Percentiles rank a stretch among this genome's conserved stretches.
These are phyloP conservation scores for Babylonia areolata DNA, from an alignment of 1,140 invertebrate species.

Conservation along the genomic window DNA sequence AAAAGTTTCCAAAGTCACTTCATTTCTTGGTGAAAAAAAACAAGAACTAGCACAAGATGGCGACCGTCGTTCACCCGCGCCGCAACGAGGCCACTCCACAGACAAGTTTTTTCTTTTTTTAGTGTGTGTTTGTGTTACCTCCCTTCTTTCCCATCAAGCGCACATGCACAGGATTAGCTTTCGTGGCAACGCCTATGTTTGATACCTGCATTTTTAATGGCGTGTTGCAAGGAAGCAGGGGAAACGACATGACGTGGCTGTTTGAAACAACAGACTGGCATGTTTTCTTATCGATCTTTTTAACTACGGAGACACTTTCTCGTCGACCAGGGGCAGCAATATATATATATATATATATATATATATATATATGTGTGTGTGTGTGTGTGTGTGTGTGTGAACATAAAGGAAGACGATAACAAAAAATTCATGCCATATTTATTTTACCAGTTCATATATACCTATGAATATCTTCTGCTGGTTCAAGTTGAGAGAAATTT, in stretches of 20 bases:
- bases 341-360: too few relatives aligned
- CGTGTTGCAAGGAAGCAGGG: background rate
- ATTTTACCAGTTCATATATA: too few relatives aligned
- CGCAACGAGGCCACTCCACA: constrained; percentile 40
- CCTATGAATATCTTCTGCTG: too few relatives aligned
- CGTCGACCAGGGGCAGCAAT: too few relatives aligned
- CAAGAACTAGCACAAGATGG: constrained; percentile 58
- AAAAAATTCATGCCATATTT: too few relatives aligned
- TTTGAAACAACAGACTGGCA: background rate
- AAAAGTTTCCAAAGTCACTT: constrained; percentile 18
- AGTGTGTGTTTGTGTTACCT: too few relatives aligned
- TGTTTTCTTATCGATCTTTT: background rate
- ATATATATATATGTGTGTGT: too few relatives aligned
- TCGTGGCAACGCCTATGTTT: background rate
- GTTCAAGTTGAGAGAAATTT: too few relatives aligned
- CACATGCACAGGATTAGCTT: background rate
- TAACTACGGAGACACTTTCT: too few relatives aligned
- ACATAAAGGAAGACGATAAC: too few relatives aligned
- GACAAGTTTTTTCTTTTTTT: background rate
- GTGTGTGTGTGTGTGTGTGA: too few relatives aligned
- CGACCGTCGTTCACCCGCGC: constrained; percentile 56
- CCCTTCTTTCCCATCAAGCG: background rate
- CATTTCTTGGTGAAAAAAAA: constrained; percentile 24
- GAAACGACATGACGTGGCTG: background rate
- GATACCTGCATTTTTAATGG: too few relatives aligned